Evolutionary conservation across 1,140 invertebrate genomes (phyloP).

Genomic region (Glomeris maerens): DNA sequence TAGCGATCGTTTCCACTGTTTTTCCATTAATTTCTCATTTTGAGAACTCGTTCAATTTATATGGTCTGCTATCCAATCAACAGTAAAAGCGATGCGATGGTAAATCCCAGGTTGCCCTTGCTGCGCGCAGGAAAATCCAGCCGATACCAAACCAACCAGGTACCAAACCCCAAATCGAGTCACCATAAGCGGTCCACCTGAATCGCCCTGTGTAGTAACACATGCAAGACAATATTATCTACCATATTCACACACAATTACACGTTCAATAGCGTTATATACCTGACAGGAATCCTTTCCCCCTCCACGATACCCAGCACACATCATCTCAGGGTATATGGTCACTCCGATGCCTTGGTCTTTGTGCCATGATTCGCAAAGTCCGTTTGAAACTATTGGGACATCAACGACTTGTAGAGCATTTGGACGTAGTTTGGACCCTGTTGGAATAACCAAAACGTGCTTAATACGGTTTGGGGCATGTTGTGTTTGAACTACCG

Average conservation of each 20-base stretch:
- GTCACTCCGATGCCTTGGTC: slow-evolving; percentile 66
- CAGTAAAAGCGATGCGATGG: slow-evolving; percentile 79
- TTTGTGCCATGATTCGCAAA: slow-evolving; percentile 57
- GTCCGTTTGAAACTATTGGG: slow-evolving; percentile 71
- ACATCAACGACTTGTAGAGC: slow-evolving; percentile 85
- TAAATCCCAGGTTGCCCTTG: slow-evolving; percentile 85
- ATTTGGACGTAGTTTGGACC: slow-evolving; percentile 71
- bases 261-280: slow-evolving; percentile 11
- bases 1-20: too few species aligned
- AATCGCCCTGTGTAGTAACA: slow-evolving; percentile 49
- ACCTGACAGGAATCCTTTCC: slow-evolving; percentile 70
- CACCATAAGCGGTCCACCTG: slow-evolving; percentile 76
- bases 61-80: slow-evolving; percentile 64
- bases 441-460: slow-evolving; percentile 43
- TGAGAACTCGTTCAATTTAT: neutral
- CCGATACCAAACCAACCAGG: slow-evolving; percentile 78
- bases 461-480: too few species aligned
- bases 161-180: slow-evolving; percentile 73
- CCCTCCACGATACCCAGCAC: slow-evolving; percentile 81
- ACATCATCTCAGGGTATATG: slow-evolving; percentile 93
- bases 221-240: neutral
- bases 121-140: slow-evolving; percentile 83
- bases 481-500: too few species aligned
- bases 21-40: too few species aligned
- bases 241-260: neutral